Base-by-base conservation (phyloP, 1,140 invertebrate genomes). In the Atta texana region DNA sequence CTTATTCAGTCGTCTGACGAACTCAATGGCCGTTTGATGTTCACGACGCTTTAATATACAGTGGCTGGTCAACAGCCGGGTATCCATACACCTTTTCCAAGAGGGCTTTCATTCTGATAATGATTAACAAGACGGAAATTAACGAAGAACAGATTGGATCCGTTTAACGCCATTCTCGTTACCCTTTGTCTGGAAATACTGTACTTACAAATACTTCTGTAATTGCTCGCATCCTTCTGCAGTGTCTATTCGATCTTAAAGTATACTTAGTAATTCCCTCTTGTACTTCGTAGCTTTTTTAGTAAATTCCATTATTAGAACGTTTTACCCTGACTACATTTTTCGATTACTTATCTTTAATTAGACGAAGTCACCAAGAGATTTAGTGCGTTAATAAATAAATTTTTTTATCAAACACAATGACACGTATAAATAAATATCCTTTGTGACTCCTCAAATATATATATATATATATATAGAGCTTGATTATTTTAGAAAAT, bases 21-120 rank as follows among this genome's bases (percentile, higher is more conserved):
- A 87, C 69, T 59, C 77, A 63, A n/a, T 86, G 68, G 57, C 34
- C 78, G 84, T 89, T 86, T 89, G 88, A 89, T 88, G 82, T 87
- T 89, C 86, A 51, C 34, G 64, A 86, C 76, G 84, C 49, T 85
- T 53, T 66, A 66, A 85, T 66, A 66, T 57, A 49, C 63, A 61
- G 31, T n/a, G 31, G 21, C 77, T 71, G 31, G 61, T 31, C 76
- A 59, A 12, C n/a, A 24, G n/a, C 44, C 16, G 18, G n/a, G 16
- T 31, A 86, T 31, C 76, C 21, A 44, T 53, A 64, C 66, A 69
- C 39, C 71, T 86, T 53, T 80, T 59, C 10, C 24, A 10, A 55
- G 39, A 44, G 5, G 44, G 14, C 55, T 39, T 66, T 66, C 66
- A 31, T 87, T 77, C 49, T 53, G 75, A 85, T 85, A 64, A 57